Evolutionary conservation across 1,140 invertebrate genomes (phyloP).

Genomic region (Fopius arisanus): DNA sequence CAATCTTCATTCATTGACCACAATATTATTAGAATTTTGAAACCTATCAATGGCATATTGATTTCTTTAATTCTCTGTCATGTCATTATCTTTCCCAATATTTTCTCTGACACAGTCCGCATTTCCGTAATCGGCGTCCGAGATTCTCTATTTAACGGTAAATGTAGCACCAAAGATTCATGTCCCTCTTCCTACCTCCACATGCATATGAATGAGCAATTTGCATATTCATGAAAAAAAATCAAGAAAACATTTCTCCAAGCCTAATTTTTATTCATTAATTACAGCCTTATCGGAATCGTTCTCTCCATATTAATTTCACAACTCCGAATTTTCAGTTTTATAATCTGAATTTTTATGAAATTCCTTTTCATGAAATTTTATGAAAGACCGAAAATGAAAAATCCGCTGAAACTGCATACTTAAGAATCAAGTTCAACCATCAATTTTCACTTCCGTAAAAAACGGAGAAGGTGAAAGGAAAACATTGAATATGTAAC

Average conservation of each 20-base stretch:
- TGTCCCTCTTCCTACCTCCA: background rate
- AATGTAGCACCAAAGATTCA: background rate
- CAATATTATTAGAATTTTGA: too few relatives aligned
- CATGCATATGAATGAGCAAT: background rate
- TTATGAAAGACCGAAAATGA: too few relatives aligned
- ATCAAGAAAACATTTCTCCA: too few relatives aligned
- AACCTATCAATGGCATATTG: background rate
- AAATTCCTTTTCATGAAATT: too few relatives aligned
- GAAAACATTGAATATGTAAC: constrained; percentile 6
- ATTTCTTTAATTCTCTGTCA: background rate
- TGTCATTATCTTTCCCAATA: background rate
- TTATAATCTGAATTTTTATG: too few relatives aligned
- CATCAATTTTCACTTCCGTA: constrained; percentile 1
- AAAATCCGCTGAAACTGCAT: too few relatives aligned
- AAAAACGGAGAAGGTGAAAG: background rate
- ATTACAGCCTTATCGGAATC: too few relatives aligned
- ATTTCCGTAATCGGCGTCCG: background rate
- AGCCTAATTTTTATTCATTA: too few relatives aligned
- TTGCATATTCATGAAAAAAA: background rate
- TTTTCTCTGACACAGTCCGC: background rate
- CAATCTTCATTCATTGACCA: too few relatives aligned
- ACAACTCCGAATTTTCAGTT: too few relatives aligned
- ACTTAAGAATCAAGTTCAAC: background rate
- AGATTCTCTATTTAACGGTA: background rate
- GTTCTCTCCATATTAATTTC: background rate